Evolutionary conservation across 1,140 invertebrate species (phyloP).

Genomic region (Ceratosolen fusciceps): DNA sequence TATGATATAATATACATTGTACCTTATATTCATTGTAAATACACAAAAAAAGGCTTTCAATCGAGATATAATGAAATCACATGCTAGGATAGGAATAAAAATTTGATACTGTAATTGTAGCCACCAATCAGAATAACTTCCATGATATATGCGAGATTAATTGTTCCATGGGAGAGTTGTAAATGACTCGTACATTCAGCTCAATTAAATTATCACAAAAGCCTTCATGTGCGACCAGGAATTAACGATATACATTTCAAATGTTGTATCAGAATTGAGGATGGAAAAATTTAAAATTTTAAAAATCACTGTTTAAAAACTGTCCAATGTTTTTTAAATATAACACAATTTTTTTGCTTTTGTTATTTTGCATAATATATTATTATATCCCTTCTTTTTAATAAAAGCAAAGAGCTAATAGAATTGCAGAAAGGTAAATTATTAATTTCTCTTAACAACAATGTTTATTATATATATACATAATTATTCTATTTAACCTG

Average conservation of each 20-base stretch:
- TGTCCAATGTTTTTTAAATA: neutral
- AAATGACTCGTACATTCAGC: neutral
- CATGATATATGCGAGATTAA: constrained; percentile 8
- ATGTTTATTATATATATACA: no score
- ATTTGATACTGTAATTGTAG: neutral
- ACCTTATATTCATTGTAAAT: neutral
- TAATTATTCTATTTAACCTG: no score
- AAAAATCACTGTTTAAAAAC: neutral
- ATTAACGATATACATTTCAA: neutral
- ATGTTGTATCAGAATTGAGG: neutral
- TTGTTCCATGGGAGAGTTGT: neutral
- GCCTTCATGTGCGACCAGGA: neutral
- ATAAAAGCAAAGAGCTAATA: no score
- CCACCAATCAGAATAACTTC: neutral
- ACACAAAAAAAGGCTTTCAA: neutral
- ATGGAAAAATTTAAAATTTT: neutral
- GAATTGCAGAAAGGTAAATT: no score
- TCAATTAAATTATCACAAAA: constrained; percentile 5
- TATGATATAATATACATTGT: neutral
- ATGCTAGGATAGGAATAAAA: neutral
- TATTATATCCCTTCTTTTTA: no score
- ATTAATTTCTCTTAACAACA: no score
- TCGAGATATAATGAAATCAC: neutral
- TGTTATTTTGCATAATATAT: no score
- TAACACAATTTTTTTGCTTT: no score